Evolutionary conservation across 2,888 invertebrate genomes (phyloP), one percentile per base, ranked within the genome.

Genomic region (Rhabditoides inermis): DNA sequence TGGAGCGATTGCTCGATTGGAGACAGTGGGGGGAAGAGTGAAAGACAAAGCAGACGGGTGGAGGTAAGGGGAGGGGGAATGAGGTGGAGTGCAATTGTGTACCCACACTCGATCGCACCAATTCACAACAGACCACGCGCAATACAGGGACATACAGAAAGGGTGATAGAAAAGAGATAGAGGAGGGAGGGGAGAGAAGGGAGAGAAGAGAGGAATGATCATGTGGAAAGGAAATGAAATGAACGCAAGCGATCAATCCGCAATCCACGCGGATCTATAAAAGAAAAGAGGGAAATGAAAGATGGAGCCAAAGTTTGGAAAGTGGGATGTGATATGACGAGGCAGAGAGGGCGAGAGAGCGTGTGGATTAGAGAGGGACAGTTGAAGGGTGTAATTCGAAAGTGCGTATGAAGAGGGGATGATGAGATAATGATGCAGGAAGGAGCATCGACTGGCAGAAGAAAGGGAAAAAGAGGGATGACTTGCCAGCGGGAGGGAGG

Each of bases 111-210:
- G n/a, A n/a, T n/a, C n/a, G n/a, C n/a, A n/a, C n/a, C n/a, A n/a
- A n/a, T n/a, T n/a, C n/a, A n/a, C n/a, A n/a, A 45, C 23, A 49
- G 45, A 48, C 39, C 41, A 49, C 45, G 25, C 32, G 49, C 25
- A 42, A 55, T 49, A 32, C n/a, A 45, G 25, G 15, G 41, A 37
- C 41, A 36, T 27, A 47, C 22, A 28, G 47, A 42, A 35, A 22
- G 44, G 27, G 46, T 18, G 27, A 39, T 32, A 30, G 51, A 35
- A 49, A 52, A 47, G 46, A 54, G 48, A 45, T 46, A 50, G 6
- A 12, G 22, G 26, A 30, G 51, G 40, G 49, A 52, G 49, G 46
- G 51, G 48, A 45, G 49, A 50, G 6, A 12, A 20, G 26, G 36
- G 15, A 37, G 49, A 52, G 52, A 49, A 40, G 51, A 46, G 46